Base-by-base conservation (phyloP, 2,888 invertebrate genomes). In the Tachina lurida region DNA sequence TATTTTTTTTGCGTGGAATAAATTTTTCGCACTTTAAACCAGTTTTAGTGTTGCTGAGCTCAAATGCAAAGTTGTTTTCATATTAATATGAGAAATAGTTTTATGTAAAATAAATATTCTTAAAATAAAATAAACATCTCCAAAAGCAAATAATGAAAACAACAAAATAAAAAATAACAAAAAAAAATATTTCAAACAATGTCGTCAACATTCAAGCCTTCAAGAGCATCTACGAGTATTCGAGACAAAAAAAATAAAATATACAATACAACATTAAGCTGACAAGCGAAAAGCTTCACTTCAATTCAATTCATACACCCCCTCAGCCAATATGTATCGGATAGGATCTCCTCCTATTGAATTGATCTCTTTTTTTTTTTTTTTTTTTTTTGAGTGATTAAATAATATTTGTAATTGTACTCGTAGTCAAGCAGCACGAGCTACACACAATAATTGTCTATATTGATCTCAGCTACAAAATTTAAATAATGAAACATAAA, bases 371-470 rank as follows among this genome's bases (percentile, higher is more conserved):
- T 62, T 60, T 5, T 12, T 68, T 67, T 63, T 62, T 60, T 5
- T 12, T 68, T 67, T 39, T 56, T 13, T 3, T 43, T 52, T 17
- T 22, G 31, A 7, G 2, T 63, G n/a, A 39, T 49, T 49, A 62
- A 31, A 41, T 47, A 52, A 63, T 22, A 10, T 54, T 19, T 56
- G 62, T 63, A 63, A 68, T 77, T 65, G 78, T 73, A 90, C 89
- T 89, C 77, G 78, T 73, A 90, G 89, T 89, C 77, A 89, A 90
- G 54, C 89, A 91, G 91, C 91, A 91, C 91, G 91, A 91, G 91
- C 91, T 91, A 91, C 88, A 19, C 67, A 84, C 74, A 75, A 78
- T 84, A 62, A 75, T 71, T 63, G 70, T 54, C 31, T 54, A 65
- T 60, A 41, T 71, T 71, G 52, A 60, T 47, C 73, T 39, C 17